These are phyloP conservation scores for Pseudorhiza aurosa DNA, from an alignment of 30 jellyfish, hydroid and myxozoan species.

Conservation along the genomic window DNA sequence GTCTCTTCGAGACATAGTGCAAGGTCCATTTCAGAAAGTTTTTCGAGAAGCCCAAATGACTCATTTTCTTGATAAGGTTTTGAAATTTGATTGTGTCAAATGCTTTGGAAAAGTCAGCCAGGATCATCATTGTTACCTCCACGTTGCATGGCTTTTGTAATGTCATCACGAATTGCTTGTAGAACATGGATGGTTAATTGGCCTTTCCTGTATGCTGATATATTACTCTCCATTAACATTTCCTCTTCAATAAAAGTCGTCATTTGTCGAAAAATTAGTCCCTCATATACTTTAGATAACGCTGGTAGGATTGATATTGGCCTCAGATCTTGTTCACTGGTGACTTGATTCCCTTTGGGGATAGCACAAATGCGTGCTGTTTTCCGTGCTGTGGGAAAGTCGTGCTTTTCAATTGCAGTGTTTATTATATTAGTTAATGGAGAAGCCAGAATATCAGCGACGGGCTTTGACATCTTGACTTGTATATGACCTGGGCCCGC, in stretches of 20 bases:
- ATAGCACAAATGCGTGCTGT: slow-evolving; percentile 58
- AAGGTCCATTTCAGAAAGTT: not conserved
- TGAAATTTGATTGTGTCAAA: not conserved
- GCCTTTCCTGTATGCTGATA: slow-evolving; percentile 49
- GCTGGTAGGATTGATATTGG: slow-evolving; percentile 50
- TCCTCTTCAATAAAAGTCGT: slow-evolving; percentile 26
- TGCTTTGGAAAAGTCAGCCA: slow-evolving; percentile 17
- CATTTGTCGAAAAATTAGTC: slow-evolving; percentile 25
- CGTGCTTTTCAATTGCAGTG: slow-evolving; percentile 31
- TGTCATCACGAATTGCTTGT: slow-evolving; percentile 43
- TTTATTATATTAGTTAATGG: slow-evolving; percentile 33
- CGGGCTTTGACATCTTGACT: slow-evolving; percentile 44
- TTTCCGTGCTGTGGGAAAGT: slow-evolving; percentile 49
- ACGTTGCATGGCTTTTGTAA: slow-evolving; percentile 25
- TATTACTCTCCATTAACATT: not conserved
- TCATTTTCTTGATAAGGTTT: not conserved
- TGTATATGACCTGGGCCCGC: slow-evolving; percentile 68
- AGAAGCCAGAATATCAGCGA: slow-evolving; percentile 44
- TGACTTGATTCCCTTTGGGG: slow-evolving; percentile 45
- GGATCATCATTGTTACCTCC: slow-evolving; percentile 51
- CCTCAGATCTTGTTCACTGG: slow-evolving; percentile 24
- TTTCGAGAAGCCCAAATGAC: slow-evolving; percentile 5
- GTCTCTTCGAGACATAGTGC: slow-evolving; percentile 35
- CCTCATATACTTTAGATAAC: slow-evolving; percentile 37
- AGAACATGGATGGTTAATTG: slow-evolving; percentile 49